phyloP scores from a whole-genome alignment of 30 jellyfish, hydroid and myxozoan genomes.

The Aurelia sp. region DNA sequence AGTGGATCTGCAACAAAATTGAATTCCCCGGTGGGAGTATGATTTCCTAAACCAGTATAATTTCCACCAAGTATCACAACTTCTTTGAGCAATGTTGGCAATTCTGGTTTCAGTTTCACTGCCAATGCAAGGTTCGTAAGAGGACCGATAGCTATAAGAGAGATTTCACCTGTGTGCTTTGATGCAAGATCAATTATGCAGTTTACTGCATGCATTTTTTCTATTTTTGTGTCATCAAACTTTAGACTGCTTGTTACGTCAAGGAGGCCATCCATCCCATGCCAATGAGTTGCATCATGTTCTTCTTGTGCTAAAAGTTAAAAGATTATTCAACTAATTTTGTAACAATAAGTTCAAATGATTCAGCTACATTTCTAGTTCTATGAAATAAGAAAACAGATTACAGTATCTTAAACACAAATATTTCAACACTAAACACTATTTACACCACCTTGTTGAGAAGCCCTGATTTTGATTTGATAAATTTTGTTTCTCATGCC shows the following conservation, averaged over 20 bases:
- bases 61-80: slow-evolving; percentile 93
- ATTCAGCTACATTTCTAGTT: background rate
- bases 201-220: slow-evolving; percentile 73
- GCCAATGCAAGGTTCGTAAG: slow-evolving; percentile 95
- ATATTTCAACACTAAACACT: too few relatives aligned
- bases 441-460: too few relatives aligned
- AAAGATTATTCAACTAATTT: background rate
- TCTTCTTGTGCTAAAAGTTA: slow-evolving; percentile 14
- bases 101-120: slow-evolving; percentile 60
- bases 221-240: slow-evolving; percentile 55
- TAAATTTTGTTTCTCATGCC: background rate
- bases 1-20: slow-evolving; percentile 86
- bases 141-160: slow-evolving; percentile 91
- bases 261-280: slow-evolving; percentile 89
- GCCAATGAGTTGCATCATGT: slow-evolving; percentile 63
- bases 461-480: background rate
- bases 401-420: too few relatives aligned
- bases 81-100: slow-evolving; percentile 76
- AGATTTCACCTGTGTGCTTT: slow-evolving; percentile 72
- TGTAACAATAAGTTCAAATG: background rate
- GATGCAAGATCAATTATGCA: slow-evolving; percentile 77
- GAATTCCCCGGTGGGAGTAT: slow-evolving; percentile 83
- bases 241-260: slow-evolving; percentile 42
- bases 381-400: too few relatives aligned
- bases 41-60: slow-evolving; percentile 85